Percentiles rank a stretch among this genome's conserved stretches.
phyloP scores from a whole-genome alignment of 2,888 invertebrate species.

The Blastobasis lacticolella region DNA sequence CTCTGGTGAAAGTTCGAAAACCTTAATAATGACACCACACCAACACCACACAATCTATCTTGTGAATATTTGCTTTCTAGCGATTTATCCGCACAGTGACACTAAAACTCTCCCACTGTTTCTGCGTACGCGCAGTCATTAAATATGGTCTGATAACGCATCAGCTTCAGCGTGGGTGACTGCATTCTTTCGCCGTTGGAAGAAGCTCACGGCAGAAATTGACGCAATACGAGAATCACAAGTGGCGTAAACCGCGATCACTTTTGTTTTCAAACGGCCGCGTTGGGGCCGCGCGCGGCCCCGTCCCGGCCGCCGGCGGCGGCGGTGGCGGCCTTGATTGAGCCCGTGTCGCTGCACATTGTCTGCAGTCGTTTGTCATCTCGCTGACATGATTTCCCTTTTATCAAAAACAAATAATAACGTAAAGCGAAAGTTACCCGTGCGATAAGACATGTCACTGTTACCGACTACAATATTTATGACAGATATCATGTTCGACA shows the following conservation, averaged over 20 bases:
- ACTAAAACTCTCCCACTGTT: constrained; percentile 1
- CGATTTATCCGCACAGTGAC: constrained; percentile 16
- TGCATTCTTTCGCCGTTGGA: constrained; percentile 12
- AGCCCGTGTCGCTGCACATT: constrained; percentile 42
- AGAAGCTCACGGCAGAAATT: constrained; percentile 15
- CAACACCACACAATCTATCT: background rate
- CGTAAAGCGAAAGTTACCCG: constrained; percentile 42
- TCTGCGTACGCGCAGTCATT: constrained; percentile 9
- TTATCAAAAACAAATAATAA: constrained; percentile 47
- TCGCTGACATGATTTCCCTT: constrained; percentile 54
- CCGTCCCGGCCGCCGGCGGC: constrained; percentile 42
- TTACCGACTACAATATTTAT: constrained; percentile 26
- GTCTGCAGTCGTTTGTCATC: constrained; percentile 45
- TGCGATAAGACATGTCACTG: too few species aligned
- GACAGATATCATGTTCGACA: constrained; percentile 13
- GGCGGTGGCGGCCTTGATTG: constrained; percentile 23
- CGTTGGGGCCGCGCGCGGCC: constrained; percentile 26
- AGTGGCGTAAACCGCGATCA: constrained; percentile 49
- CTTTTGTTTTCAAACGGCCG: constrained; percentile 59
- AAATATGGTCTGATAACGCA: constrained; percentile 14
- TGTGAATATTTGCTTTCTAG: constrained; percentile 20
- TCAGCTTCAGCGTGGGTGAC: constrained; percentile 23
- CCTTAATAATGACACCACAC: constrained; percentile 12
- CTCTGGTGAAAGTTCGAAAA: constrained; percentile 21
- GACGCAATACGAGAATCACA: constrained; percentile 33